Evolutionary conservation across 2,113 vertebrate species (phyloP).

Genomic region (Theristicus caerulescens): DNA sequence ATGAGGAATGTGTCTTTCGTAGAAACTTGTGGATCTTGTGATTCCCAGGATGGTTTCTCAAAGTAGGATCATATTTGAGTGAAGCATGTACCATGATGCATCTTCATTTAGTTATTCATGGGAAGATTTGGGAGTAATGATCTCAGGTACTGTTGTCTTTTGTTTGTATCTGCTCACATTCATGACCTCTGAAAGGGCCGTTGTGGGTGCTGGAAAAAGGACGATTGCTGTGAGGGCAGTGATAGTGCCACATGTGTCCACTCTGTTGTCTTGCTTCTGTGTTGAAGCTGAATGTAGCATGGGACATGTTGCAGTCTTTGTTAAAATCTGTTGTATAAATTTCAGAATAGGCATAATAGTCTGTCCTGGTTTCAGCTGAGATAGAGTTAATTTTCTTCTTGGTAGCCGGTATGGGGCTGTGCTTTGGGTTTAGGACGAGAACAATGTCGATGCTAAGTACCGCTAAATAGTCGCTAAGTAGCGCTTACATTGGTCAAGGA

Average conservation of each 20-base stretch:
- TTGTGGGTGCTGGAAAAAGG: neutral
- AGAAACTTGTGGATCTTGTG: neutral
- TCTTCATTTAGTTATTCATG: neutral
- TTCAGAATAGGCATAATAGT: neutral
- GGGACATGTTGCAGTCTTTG: neutral
- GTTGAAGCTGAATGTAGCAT: neutral
- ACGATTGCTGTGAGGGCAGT: neutral
- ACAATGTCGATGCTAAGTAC: too few relatives aligned
- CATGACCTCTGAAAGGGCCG: neutral
- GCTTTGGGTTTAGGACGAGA: too few relatives aligned
- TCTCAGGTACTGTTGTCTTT: neutral
- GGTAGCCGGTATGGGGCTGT: too few relatives aligned
- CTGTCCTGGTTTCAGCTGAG: too few relatives aligned
- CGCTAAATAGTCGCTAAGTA: too few relatives aligned
- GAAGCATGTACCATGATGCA: neutral
- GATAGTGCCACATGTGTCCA: rapidly evolving
- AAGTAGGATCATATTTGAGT: neutral
- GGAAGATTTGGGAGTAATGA: neutral
- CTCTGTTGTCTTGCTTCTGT: neutral
- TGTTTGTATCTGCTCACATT: neutral
- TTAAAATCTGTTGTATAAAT: neutral
- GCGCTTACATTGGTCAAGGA: too few relatives aligned
- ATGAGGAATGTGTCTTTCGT: neutral
- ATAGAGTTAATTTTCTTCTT: too few relatives aligned
- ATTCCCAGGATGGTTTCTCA: neutral